Base-by-base conservation (phyloP, 2,888 invertebrate species). In the Lepidochrysops patricia region DNA sequence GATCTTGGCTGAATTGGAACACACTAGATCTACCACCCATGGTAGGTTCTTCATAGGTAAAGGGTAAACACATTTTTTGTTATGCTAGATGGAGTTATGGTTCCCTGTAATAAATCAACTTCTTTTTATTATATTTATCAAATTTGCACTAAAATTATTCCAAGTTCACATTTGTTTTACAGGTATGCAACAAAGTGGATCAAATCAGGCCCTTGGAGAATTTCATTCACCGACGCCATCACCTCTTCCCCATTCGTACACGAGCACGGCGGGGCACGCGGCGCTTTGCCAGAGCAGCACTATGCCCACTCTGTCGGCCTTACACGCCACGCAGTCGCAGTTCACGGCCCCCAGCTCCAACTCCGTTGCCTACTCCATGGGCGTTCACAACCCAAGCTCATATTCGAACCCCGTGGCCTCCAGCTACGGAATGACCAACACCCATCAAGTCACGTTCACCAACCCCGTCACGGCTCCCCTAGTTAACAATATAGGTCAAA, bases 1-100 rank as follows among this genome's bases (percentile, higher is more conserved):
- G 72, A 95, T 97, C 73, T 91, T 97, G 75, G 97, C 97, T 67
- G 97, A 97, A 79, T 89, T 97, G 75, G 97, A 97, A 80, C 96
- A 96, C 80, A 93, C 94, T 70, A 91, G 96, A 77, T 92, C 93
- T 65, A 92, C 92, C 49, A 94, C 92, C 57, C 89, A 92, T 77
- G 92, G 92, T 92, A 74, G 67, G 66, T 62, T 58, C 63, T 56
- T 43, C n/a, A 34, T 57, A 32, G 57, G 6, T 57, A 61, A 34
- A 15, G 50, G 19, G 43, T n/a, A 27, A 43, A 50, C 4, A 12
- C 4, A 52, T 23, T 9, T 34, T 57, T 32, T 61, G 54, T 65
- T 19, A 57, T 60, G 57, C 60, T 62, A 57, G 32, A 57, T 23
- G 12, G 19, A 19, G 6, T 43, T 43, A 19, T 13, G 7, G 37